phyloP scores from a whole-genome alignment of 2,888 invertebrate genomes.

The Sericinus montela region DNA sequence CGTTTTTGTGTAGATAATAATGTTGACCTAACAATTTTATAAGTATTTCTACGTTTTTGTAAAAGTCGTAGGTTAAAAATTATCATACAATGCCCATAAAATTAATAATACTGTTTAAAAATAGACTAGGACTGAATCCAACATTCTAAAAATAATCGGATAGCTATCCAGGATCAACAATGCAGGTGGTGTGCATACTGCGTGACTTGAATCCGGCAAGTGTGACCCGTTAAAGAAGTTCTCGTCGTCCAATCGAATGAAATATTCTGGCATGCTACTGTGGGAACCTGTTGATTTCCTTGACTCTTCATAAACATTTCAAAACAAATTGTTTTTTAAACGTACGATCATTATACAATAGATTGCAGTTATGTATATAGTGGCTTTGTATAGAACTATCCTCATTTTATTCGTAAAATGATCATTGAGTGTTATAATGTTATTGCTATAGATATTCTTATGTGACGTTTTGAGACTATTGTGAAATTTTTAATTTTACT shows the following conservation, averaged over 20 bases:
- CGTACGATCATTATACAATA: no score
- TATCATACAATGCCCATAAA: conserved; percentile 8
- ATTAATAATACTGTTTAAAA: conserved; percentile 2
- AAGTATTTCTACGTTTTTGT: no score
- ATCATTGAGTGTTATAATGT: no score
- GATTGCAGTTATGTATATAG: no score
- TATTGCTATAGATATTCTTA: no score
- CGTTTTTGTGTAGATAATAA: no score
- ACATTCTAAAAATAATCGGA: conserved; percentile 18
- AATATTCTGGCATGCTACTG: conserved; percentile 7
- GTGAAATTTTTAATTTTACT: no score
- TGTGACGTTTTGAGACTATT: no score
- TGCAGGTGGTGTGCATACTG: conserved; percentile 60
- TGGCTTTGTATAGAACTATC: no score
- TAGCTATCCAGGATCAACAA: conserved; percentile 52
- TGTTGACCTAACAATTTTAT: no score
- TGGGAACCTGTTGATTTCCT: conserved; percentile 12
- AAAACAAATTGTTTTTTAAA: no score
- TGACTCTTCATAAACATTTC: not conserved
- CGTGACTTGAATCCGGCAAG: conserved; percentile 66
- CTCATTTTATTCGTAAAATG: no score
- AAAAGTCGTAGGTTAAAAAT: not conserved
- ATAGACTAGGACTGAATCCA: conserved; percentile 11
- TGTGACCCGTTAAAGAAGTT: conserved; percentile 47
- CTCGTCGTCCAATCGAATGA: conserved; percentile 4